Conservation (phyloP, 2,113 vertebrate genomes). For the Scortum barcoo region DNA sequence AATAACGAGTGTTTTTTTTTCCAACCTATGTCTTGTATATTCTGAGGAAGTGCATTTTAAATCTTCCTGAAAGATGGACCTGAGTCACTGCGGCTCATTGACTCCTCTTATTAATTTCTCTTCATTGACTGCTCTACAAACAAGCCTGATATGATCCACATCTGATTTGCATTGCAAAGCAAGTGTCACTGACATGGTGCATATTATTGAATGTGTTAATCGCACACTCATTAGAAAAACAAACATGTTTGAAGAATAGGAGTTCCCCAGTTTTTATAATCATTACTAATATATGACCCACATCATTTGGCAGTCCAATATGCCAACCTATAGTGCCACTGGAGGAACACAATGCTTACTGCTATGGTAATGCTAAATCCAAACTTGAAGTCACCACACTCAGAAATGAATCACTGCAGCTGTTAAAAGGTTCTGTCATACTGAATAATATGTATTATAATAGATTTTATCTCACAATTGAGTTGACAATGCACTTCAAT, state of each 20-base stretch:
- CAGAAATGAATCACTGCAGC: background rate
- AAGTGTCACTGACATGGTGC: background rate
- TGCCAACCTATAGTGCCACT: background rate
- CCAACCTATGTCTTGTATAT: background rate
- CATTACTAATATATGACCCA: background rate
- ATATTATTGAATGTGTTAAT: slow-evolving; percentile 21
- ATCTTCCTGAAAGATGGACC: background rate
- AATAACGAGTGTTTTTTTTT: slow-evolving; percentile 18
- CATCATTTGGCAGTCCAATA: background rate
- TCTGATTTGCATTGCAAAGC: slow-evolving; percentile 38
- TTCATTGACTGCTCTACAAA: background rate
- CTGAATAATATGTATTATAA: background rate
- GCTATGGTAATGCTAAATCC: background rate
- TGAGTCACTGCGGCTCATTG: slow-evolving; percentile 1
- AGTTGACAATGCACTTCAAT: no score
- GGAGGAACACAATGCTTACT: background rate
- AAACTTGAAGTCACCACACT: background rate
- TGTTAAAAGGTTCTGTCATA: background rate
- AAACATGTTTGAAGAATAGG: background rate
- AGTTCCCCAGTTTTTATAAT: background rate
- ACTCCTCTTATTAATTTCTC: slow-evolving; percentile 17
- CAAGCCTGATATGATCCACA: background rate
- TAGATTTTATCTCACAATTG: no score
- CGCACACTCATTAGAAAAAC: background rate
- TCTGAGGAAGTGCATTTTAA: background rate